A percentile compares a stretch with the other conserved stretches of the same genome.
Conservation (phyloP, 2,797 vertebrate species). For the Telmatherina bonti region DNA sequence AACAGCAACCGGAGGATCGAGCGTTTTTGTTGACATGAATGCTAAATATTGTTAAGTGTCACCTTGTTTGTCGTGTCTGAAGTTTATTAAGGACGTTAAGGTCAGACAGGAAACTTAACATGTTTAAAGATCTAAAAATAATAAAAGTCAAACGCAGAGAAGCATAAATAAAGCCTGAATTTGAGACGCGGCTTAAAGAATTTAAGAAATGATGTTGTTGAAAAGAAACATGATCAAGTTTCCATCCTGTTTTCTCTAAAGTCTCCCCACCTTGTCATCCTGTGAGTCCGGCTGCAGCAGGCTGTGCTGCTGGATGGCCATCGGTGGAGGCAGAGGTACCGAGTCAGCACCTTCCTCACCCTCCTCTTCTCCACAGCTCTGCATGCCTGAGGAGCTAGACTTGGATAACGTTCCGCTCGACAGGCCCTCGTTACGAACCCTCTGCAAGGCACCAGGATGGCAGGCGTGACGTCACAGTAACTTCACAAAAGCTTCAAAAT, state of each 20-base stretch:
- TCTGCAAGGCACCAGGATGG: slow-evolving; percentile 75
- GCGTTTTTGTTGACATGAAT: not conserved
- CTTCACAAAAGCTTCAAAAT: not conserved
- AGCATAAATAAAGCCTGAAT: not conserved
- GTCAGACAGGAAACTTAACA: no score
- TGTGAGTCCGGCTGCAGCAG: slow-evolving; percentile 96
- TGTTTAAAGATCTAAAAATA: no score
- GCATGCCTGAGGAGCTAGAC: slow-evolving; percentile 98
- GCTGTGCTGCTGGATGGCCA: slow-evolving; percentile 99
- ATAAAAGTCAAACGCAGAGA: no score
- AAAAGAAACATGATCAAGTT: no score
- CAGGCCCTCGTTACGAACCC: slow-evolving; percentile 95
- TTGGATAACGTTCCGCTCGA: slow-evolving; percentile 98
- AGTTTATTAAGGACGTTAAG: no score
- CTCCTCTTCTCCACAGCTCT: slow-evolving; percentile 99
- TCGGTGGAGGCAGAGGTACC: slow-evolving; percentile 95
- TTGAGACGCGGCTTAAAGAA: not conserved
- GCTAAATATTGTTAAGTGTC: not conserved
- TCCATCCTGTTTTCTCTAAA: not conserved
- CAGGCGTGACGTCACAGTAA: not conserved
- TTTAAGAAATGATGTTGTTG: no score
- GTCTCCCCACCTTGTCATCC: slow-evolving; percentile 94
- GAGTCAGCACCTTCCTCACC: slow-evolving; percentile 96
- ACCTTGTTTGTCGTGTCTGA: not conserved
- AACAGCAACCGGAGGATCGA: slow-evolving; percentile 17